Evolutionary conservation across 2,113 vertebrate species (phyloP).

Genomic region (Melanerpes formicivorus): DNA sequence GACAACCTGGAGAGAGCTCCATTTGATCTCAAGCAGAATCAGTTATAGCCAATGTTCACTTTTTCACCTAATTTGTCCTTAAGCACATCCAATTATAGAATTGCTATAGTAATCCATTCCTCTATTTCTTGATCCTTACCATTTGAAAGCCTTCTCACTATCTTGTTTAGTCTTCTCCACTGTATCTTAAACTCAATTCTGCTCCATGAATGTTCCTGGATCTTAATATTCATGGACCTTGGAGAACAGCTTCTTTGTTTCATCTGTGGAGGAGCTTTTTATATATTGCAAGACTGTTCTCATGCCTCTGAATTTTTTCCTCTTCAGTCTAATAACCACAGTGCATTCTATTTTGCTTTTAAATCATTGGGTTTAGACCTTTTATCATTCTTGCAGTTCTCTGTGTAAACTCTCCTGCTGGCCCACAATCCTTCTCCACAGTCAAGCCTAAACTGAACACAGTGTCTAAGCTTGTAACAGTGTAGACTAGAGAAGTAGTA

Average conservation of each 20-base stretch:
- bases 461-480: background rate
- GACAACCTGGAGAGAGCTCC: background rate
- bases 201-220: background rate
- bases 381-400: background rate
- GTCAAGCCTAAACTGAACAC: background rate
- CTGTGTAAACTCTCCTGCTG: background rate
- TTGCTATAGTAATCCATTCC: background rate
- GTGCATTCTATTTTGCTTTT: background rate
- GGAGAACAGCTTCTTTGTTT: background rate
- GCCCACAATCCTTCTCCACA: background rate
- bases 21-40: background rate
- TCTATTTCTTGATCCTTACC: background rate
- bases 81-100: background rate
- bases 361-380: background rate
- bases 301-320: background rate
- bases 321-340: background rate
- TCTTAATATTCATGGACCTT: accelerated
- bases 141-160: background rate
- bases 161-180: background rate
- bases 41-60: background rate
- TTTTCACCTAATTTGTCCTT: background rate
- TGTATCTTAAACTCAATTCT: background rate
- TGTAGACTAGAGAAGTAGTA: background rate
- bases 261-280: background rate
- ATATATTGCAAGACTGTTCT: background rate